Conservation (phyloP, 2,888 invertebrate genomes). For the Pterobdella sp. region DNA sequence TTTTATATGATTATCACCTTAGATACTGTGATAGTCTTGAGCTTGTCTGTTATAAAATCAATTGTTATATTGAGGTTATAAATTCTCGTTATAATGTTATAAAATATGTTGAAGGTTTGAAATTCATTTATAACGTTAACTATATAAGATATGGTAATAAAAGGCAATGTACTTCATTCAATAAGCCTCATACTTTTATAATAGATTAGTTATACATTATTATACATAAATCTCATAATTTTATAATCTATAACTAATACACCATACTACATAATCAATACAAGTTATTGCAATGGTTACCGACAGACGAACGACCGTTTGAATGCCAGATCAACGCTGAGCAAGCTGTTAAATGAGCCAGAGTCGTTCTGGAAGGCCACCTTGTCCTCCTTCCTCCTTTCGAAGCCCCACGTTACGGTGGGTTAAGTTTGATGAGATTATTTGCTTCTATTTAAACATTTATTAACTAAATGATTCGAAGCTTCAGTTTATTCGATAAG, state of each 20-base stretch:
- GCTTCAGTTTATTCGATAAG: no score
- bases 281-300: neutral
- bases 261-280: neutral
- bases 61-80: neutral
- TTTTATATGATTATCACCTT: no score
- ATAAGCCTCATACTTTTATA: neutral
- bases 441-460: neutral
- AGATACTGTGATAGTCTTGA: no score
- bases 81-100: no score
- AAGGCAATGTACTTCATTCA: neutral
- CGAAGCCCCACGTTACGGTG: constrained; percentile 60
- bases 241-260: neutral
- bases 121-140: no score
- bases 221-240: neutral
- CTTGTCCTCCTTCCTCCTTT: constrained; percentile 62
- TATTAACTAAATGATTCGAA: no score
- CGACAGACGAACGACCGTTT: constrained; percentile 60
- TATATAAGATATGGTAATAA: no score
- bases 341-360: constrained; percentile 60
- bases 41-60: no score
- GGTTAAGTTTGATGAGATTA: neutral
- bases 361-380: constrained; percentile 66
- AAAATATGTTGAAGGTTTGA: no score
- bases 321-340: constrained; percentile 61
- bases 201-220: neutral